A percentile compares a stretch with the other conserved stretches of the same genome.
Conservation (phyloP, 2,113 vertebrate genomes). For the Sinocyclocheilus maitianheensis region DNA sequence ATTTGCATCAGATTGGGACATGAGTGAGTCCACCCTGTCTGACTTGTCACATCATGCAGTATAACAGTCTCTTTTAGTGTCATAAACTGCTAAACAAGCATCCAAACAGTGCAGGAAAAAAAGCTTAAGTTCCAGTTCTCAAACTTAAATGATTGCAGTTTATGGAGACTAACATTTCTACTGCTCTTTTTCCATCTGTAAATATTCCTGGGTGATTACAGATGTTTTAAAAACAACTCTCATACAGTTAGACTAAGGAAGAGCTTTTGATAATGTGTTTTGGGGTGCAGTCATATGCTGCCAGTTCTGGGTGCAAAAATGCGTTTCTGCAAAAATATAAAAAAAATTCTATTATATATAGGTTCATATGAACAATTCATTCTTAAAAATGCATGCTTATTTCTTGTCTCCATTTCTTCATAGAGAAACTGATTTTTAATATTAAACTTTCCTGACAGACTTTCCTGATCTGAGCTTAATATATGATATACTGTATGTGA, state of each 20-base stretch:
- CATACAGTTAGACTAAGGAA: neutral
- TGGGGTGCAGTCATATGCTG: neutral
- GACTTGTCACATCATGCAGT: neutral
- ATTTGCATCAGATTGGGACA: slow-evolving; percentile 3
- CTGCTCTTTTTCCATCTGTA: neutral
- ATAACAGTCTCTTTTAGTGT: neutral
- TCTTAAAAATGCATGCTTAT: neutral
- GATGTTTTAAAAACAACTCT: neutral
- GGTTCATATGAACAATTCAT: neutral
- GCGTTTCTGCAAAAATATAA: neutral
- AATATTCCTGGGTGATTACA: neutral
- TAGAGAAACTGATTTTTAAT: neutral
- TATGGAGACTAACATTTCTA: neutral
- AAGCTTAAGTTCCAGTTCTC: neutral
- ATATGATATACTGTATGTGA: neutral
- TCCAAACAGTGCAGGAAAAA: neutral
- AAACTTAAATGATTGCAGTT: neutral
- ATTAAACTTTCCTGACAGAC: neutral
- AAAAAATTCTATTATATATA: too few species aligned
- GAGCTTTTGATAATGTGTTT: neutral
- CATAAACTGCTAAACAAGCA: neutral
- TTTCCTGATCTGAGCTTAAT: neutral
- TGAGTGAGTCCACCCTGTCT: neutral
- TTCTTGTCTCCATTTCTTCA: neutral
- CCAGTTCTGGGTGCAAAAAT: neutral